Base-by-base conservation (phyloP, 92 coral and sea anemone species). In the Epizoanthus scotinus region DNA sequence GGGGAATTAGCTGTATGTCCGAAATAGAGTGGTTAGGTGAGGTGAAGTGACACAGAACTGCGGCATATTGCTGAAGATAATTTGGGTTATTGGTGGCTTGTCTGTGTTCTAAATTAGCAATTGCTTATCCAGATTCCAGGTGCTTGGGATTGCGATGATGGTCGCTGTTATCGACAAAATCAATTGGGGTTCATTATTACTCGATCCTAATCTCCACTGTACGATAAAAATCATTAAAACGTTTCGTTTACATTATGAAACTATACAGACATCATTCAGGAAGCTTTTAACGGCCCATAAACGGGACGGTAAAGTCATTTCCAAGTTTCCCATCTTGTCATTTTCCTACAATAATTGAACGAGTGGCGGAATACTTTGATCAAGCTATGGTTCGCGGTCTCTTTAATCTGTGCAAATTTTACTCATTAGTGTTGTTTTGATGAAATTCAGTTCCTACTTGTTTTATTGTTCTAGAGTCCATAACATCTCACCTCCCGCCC, bases 281-380 rank as follows among this genome's bases (percentile, higher is more conserved):
- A 64, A 64, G n/a, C 29, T 27, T 38, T 64, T 29, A 9, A 29
- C 17, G 70, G 15, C 9, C 31, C 19, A n/a, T 22, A 64, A 29
- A 64, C 44, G 29, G 29, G 70, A 29, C 20, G 70, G 70, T 27
- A 64, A 64, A 64, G 70, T 27, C 47, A 64, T 64, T 64, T 64
- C 6, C 70, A 63, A 5, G n/a, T n/a, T 29, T 29, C n/a, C 17
- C n/a, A n/a, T n/a, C n/a, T n/a, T n/a, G 8, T 31, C 28, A 64
- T 29, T 19, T 64, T 64, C 70, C 15, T 26, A 10, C 42, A 63
- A 28, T 26, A 20, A 21, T 63, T 63, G 42, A 63, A 64, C 40
- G 67, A 63, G 40, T 62, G 67, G 36, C 67, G 67, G 38, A 10
- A 28, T 15, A 36, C 67, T 63, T 63, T 63, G 42, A 63, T 63